phyloP scores from a whole-genome alignment of 2,113 vertebrate genomes.

The Pavo muticus region DNA sequence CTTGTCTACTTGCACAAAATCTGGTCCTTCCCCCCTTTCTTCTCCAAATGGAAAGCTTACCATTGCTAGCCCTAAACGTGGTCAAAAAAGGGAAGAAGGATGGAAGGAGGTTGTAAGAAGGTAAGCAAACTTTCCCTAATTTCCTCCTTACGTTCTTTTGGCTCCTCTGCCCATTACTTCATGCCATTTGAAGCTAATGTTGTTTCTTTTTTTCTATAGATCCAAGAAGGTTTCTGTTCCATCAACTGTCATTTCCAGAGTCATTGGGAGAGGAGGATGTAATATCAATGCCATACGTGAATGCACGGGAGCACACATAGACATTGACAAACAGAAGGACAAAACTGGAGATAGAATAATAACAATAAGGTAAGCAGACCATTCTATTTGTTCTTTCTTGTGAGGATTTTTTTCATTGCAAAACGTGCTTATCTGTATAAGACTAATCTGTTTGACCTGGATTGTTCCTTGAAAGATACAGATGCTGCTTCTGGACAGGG shows the following conservation, averaged over 20 bases:
- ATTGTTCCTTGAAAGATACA: background rate
- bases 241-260: slow-evolving; percentile 97
- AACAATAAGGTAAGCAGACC: slow-evolving; percentile 89
- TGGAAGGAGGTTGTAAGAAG: slow-evolving; percentile 99
- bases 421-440: background rate
- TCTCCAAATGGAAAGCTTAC: slow-evolving; percentile 96
- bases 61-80: slow-evolving; percentile 96
- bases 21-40: slow-evolving; percentile 91
- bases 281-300: slow-evolving; percentile 99
- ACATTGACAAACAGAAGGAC: slow-evolving; percentile 99
- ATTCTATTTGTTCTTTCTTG: fast-evolving
- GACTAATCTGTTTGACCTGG: background rate
- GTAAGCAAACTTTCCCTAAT: slow-evolving; percentile 58
- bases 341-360: slow-evolving; percentile 99
- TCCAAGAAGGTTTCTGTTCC: slow-evolving; percentile 99
- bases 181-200: fast-evolving
- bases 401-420: fast-evolving
- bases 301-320: slow-evolving; percentile 97
- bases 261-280: slow-evolving; percentile 97
- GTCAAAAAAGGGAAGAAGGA: slow-evolving; percentile 97
- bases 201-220: slow-evolving; percentile 69
- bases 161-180: background rate
- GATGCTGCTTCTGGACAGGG: background rate
- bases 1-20: slow-evolving; percentile 91
- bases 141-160: background rate